A percentile compares a stretch with the other conserved stretches of the same genome.
Evolutionary conservation across 2,888 invertebrate genomes (phyloP).

Genomic region (Synergus itoensis): DNA sequence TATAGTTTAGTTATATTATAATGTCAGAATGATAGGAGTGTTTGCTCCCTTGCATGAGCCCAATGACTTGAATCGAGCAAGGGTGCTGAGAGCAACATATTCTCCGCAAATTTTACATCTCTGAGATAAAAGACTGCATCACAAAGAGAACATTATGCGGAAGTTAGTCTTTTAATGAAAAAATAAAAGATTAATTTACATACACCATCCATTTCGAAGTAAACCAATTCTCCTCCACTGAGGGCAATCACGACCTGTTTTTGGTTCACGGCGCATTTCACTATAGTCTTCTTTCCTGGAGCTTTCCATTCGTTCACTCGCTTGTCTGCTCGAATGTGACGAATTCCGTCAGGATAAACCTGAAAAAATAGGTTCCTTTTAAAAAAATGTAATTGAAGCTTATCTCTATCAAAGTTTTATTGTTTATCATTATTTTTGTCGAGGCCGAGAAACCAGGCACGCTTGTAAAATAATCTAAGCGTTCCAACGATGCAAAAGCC

Average conservation of each 20-base stretch:
- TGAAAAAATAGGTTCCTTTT: slow-evolving; percentile 69
- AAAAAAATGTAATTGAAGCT: neutral
- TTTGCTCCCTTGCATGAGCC: slow-evolving; percentile 42
- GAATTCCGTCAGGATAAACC: slow-evolving; percentile 98
- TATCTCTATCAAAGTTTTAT: neutral
- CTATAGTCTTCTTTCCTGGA: slow-evolving; percentile 97
- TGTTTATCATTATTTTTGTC: slow-evolving; percentile 57
- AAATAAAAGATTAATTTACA: slow-evolving; percentile 76
- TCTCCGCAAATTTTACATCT: slow-evolving; percentile 73
- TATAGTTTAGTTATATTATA: neutral
- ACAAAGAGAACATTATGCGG: slow-evolving; percentile 74
- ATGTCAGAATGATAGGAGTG: slow-evolving; percentile 7
- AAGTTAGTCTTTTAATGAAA: slow-evolving; percentile 33
- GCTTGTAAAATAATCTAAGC: slow-evolving; percentile 61
- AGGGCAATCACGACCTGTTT: slow-evolving; percentile 98
- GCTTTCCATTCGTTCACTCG: slow-evolving; percentile 99
- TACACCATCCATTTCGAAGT: slow-evolving; percentile 99
- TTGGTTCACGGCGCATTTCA: slow-evolving; percentile 98
- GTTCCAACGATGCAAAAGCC: slow-evolving; percentile 75
- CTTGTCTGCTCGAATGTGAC: slow-evolving; percentile 98
- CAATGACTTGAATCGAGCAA: neutral
- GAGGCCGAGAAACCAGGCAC: slow-evolving; percentile 71
- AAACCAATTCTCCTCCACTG: slow-evolving; percentile 98
- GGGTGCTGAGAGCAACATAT: slow-evolving; percentile 44
- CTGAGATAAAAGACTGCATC: slow-evolving; percentile 58